Evolutionary conservation across 2,113 vertebrate genomes (phyloP).

Genomic region (Ancistrus triradiatus): DNA sequence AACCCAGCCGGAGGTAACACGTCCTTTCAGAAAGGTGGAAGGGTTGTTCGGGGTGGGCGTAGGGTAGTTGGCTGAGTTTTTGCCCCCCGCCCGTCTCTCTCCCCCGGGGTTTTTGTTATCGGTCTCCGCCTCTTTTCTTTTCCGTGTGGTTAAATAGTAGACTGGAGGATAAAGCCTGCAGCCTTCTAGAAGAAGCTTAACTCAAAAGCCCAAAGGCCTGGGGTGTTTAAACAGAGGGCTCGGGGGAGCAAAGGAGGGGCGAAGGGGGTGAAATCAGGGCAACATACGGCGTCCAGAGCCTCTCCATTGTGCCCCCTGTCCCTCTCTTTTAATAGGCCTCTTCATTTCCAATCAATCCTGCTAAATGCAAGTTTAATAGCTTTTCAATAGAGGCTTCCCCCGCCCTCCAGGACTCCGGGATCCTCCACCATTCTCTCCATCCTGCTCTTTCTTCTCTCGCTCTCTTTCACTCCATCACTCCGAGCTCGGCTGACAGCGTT

Average conservation of each 20-base stretch:
- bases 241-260: conserved; percentile 16
- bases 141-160: conserved; percentile 66
- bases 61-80: too few relatives aligned
- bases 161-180: conserved; percentile 68
- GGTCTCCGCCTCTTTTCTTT: conserved; percentile 34
- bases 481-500: conserved; percentile 67
- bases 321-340: conserved; percentile 76
- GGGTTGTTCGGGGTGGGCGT: not conserved
- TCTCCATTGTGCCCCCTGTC: conserved; percentile 73
- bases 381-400: conserved; percentile 74
- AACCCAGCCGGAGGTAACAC: conserved; percentile 65
- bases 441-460: conserved; percentile 37
- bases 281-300: conserved; percentile 76
- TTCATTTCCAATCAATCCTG: conserved; percentile 81
- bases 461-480: conserved; percentile 42
- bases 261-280: conserved; percentile 66
- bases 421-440: conserved; percentile 57
- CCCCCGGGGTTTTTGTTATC: conserved; percentile 29
- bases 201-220: conserved; percentile 59
- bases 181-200: too few relatives aligned
- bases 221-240: conserved; percentile 69
- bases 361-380: conserved; percentile 82
- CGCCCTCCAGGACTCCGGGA: conserved; percentile 64
- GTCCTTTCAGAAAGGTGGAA: conserved; percentile 47
- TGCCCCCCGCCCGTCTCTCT: too few relatives aligned